These are phyloP conservation scores for Tribolium madens DNA, from an alignment of 1,140 invertebrate species.

Conservation along the genomic window DNA sequence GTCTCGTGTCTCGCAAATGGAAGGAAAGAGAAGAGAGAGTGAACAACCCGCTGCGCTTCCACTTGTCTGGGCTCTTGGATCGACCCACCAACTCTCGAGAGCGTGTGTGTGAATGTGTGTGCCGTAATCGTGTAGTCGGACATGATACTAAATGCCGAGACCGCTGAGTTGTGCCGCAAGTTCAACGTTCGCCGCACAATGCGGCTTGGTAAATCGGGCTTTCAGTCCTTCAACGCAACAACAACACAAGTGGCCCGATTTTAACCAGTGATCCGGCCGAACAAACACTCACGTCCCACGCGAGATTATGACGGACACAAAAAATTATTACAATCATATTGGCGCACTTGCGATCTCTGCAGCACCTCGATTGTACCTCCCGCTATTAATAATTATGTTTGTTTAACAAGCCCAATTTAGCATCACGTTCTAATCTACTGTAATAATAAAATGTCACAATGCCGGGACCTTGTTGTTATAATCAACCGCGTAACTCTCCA, in stretches of 20 bases:
- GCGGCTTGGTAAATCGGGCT: slow-evolving; percentile 54
- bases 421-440: slow-evolving; percentile 31
- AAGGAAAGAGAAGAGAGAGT: slow-evolving; percentile 22
- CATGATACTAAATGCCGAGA: slow-evolving; percentile 39
- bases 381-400: slow-evolving; percentile 45
- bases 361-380: slow-evolving; percentile 42
- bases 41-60: slow-evolving; percentile 3
- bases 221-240: slow-evolving; percentile 49
- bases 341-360: slow-evolving; percentile 13
- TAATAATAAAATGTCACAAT: slow-evolving; percentile 33
- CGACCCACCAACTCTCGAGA: no score
- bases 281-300: slow-evolving; percentile 42
- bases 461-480: neutral
- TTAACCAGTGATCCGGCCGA: slow-evolving; percentile 40
- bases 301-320: slow-evolving; percentile 39
- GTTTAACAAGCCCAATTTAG: slow-evolving; percentile 41
- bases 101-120: slow-evolving; percentile 22
- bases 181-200: slow-evolving; percentile 55
- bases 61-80: slow-evolving; percentile 32
- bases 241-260: slow-evolving; percentile 54
- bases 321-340: slow-evolving; percentile 35
- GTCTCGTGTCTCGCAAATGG: slow-evolving; percentile 1
- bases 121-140: slow-evolving; percentile 41
- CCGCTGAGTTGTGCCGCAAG: slow-evolving; percentile 48
- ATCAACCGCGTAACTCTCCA: no score